A percentile compares a stretch with the other conserved stretches of the same genome.
Evolutionary conservation across 1,140 invertebrate genomes (phyloP).

Genomic region (Druon quercuslanigerum): DNA sequence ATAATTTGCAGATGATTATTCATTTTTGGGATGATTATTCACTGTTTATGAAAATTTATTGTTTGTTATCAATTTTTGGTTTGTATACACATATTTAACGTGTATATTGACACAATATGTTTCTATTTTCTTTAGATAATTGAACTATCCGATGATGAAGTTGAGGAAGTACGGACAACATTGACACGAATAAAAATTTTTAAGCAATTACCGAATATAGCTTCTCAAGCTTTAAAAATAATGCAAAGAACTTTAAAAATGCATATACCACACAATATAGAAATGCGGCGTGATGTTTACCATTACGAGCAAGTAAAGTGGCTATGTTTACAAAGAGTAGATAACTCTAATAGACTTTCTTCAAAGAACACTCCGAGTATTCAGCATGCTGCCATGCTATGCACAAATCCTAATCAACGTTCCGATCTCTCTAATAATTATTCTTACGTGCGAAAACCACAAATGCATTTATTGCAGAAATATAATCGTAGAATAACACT

Average conservation of each 20-base stretch:
- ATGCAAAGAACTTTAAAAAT: constrained; percentile 53
- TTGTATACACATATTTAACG: too few species aligned
- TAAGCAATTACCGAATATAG: constrained; percentile 68
- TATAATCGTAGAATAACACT: constrained; percentile 36
- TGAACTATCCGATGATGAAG: constrained; percentile 71
- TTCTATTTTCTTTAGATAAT: constrained; percentile 60
- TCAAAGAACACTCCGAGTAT: background rate
- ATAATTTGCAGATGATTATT: too few species aligned
- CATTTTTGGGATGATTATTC: too few species aligned
- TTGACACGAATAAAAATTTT: constrained; percentile 67
- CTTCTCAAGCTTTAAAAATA: constrained; percentile 47
- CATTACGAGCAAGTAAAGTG: constrained; percentile 56
- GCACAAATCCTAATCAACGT: constrained; percentile 1
- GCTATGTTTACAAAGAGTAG: constrained; percentile 39
- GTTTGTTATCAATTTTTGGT: too few species aligned
- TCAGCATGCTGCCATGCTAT: background rate
- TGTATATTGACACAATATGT: too few species aligned
- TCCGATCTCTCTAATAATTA: background rate
- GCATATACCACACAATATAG: constrained; percentile 65
- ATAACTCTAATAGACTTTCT: constrained; percentile 33
- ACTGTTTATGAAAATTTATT: too few species aligned
- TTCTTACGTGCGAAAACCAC: background rate
- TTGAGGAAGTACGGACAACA: constrained; percentile 63
- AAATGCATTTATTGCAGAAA: constrained; percentile 4
- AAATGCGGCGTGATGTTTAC: constrained; percentile 61